These are phyloP conservation scores for Acronicta psi DNA, from an alignment of 2,888 invertebrate species.

Conservation along the genomic window DNA sequence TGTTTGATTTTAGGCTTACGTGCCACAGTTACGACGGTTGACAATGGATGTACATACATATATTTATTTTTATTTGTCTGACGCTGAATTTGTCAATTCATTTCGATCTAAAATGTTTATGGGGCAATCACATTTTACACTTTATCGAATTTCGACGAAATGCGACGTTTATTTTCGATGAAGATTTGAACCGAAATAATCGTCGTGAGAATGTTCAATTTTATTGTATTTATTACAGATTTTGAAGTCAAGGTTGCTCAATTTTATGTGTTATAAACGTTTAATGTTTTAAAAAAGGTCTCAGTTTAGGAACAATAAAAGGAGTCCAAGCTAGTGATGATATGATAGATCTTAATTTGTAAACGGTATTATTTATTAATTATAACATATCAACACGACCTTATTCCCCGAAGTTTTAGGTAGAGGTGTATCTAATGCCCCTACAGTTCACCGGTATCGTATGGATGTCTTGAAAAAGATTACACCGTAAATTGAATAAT, in stretches of 20 bases:
- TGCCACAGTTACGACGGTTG: constrained; percentile 21
- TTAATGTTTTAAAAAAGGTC: background rate
- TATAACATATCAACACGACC: no score
- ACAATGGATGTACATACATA: constrained; percentile 32
- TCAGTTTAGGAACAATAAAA: no score
- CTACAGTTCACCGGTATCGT: no score
- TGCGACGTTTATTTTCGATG: constrained; percentile 2
- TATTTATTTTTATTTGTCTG: constrained; percentile 23
- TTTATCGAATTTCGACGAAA: constrained; percentile 21
- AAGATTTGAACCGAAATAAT: constrained; percentile 16
- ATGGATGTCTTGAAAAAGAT: background rate
- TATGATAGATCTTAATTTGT: no score
- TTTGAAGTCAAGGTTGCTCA: background rate
- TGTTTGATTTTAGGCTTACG: constrained; percentile 46
- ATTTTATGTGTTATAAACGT: background rate
- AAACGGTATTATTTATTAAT: no score
- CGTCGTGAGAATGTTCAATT: constrained; percentile 4
- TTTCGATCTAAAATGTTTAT: constrained; percentile 35
- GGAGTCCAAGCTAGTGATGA: no score
- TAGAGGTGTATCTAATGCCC: no score
- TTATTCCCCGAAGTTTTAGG: no score
- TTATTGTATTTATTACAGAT: no score
- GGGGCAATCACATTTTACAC: constrained; percentile 21
- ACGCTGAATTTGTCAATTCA: constrained; percentile 39
- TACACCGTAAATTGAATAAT: background rate